These are phyloP conservation scores for Alectoris magna DNA, from an alignment of 2,797 vertebrate species.

Conservation along the genomic window DNA sequence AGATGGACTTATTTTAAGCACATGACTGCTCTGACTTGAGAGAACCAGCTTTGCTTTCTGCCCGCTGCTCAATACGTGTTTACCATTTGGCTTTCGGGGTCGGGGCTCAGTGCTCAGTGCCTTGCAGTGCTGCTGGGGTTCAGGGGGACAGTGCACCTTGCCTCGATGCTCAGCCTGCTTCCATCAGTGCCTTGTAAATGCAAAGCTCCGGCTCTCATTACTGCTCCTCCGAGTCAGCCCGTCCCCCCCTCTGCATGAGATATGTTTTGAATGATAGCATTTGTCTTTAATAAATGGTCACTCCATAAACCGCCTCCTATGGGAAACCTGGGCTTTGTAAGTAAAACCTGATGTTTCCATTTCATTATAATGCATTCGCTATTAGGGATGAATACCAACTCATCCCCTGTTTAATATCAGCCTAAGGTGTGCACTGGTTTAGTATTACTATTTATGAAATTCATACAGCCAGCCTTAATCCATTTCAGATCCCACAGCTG, in stretches of 20 bases:
- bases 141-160: neutral
- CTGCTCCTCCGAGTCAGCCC: neutral
- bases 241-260: neutral
- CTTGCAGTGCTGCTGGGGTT: neutral
- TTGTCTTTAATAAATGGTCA: slow-evolving; percentile 71
- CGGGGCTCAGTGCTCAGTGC: neutral
- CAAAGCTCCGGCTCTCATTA: slow-evolving; percentile 31
- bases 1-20: neutral
- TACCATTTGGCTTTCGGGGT: neutral
- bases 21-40: neutral
- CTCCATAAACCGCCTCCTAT: slow-evolving; percentile 38
- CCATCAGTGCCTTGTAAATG: neutral
- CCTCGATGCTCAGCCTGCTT: neutral
- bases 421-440: slow-evolving; percentile 33
- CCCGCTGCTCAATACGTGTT: neutral
- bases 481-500: neutral
- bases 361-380: neutral
- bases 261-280: slow-evolving; percentile 45
- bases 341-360: slow-evolving; percentile 57
- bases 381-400: neutral
- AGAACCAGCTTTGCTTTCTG: neutral
- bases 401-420: slow-evolving; percentile 44
- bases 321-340: slow-evolving; percentile 50
- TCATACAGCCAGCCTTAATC: neutral
- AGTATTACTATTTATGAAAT: slow-evolving; percentile 14